Base-by-base conservation (phyloP, 2,113 vertebrate species). In the Columba janthina region DNA sequence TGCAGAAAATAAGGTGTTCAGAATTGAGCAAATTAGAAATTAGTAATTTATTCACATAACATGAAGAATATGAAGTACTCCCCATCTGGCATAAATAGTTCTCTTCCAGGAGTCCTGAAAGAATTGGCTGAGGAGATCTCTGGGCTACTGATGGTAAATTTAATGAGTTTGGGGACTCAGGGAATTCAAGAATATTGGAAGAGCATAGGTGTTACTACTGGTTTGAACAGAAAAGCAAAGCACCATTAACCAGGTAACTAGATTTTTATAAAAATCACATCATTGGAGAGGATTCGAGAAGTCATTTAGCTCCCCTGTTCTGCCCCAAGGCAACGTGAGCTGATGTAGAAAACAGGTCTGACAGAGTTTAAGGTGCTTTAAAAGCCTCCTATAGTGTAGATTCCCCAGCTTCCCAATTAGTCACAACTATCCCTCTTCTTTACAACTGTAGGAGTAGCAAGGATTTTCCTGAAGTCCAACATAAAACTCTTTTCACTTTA, bases 211-310 rank as follows among this genome's bases (percentile, higher is more conserved):
- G 76, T 95, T 89, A 42, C 79, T 61, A 67, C 42, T 60, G 74
- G 70, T 85, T 90, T 95, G 91, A 87, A 90, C 89, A 91, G 93
- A 69, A 36, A 87, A 70, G 50, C 71, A 71, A 93, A 94, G 95
- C 93, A 50, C 91, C 89, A 92, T 94, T 94, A 95, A 91, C 61
- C 84, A 81, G 53, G 61, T 92, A 91, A 93, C 83, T 86, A 87
- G 72, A 72, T 81, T 94, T 94, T 94, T 81, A 51, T 84, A 95
- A 87, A 94, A 93, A 36, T 78, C 73, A 84, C 64, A 57, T 81
- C 20, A 5, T 72, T 72, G 80, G 48, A 90, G 61, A 56, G 69
- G 34, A 64, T 93, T 87, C 0, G 6, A 77, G 82, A 64, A 92
- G 86, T 86, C 86, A 36, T 93, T 94, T 84, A 78, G 50, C 73